Evolutionary conservation across 2,113 vertebrate species (phyloP).

Genomic region (Solenodon paradoxus): DNA sequence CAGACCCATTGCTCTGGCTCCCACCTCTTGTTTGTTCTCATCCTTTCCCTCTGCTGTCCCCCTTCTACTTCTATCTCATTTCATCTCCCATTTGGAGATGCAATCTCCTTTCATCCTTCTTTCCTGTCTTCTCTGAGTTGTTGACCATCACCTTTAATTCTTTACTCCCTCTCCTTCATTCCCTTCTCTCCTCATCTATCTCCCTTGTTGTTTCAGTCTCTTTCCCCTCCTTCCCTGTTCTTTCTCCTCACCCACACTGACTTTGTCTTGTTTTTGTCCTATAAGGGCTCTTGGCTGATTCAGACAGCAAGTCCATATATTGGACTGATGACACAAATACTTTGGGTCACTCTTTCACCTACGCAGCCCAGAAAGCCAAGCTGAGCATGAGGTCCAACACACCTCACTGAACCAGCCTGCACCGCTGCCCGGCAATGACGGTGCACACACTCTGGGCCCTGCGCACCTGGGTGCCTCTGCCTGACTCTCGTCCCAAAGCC

Average conservation of each 20-base stretch:
- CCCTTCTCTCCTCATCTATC: not conserved
- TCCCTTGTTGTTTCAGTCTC: not conserved
- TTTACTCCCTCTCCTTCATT: not conserved
- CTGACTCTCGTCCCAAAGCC: conserved; percentile 40
- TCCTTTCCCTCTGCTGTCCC: not conserved
- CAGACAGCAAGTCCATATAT: conserved; percentile 69
- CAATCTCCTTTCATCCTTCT: not conserved
- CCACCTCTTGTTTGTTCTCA: not conserved
- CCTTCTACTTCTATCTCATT: not conserved
- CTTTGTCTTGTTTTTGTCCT: conserved; percentile 18
- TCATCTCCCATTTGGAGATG: not conserved
- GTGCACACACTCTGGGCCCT: conserved; percentile 54
- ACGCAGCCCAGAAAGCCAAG: conserved; percentile 75
- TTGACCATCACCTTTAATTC: not conserved
- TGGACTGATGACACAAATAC: conserved; percentile 58
- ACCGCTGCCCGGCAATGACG: conserved; percentile 53
- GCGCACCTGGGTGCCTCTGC: conserved; percentile 70
- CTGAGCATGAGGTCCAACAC: conserved; percentile 67
- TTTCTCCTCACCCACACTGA: not conserved
- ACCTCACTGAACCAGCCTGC: conserved; percentile 66
- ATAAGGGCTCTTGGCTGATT: conserved; percentile 63
- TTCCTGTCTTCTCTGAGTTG: not conserved
- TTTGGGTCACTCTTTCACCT: conserved; percentile 76
- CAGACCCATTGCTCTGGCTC: conserved; percentile 62
- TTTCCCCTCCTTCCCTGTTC: not conserved